Evolutionary conservation across 2,888 invertebrate species (phyloP).

Genomic region (Agonum fuliginosum): DNA sequence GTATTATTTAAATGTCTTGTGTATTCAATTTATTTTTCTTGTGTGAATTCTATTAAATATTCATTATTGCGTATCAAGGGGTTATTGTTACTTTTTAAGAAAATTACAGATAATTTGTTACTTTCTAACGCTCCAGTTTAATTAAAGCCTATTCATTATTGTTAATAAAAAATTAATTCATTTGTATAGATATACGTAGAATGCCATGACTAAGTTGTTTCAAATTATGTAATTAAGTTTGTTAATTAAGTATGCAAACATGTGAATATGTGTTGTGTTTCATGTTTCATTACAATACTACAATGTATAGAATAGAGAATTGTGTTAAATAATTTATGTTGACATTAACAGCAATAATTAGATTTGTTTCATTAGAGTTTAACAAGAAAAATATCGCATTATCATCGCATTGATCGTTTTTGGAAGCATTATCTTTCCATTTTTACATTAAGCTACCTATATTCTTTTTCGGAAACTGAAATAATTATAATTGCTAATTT

Average conservation of each 20-base stretch:
- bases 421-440: no score
- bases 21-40: not conserved
- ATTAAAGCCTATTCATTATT: conserved; percentile 13
- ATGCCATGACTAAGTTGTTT: conserved; percentile 8
- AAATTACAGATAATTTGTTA: conserved; percentile 4
- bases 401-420: no score
- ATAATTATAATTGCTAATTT: no score
- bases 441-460: no score
- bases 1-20: conserved; percentile 26
- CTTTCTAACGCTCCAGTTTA: conserved; percentile 22
- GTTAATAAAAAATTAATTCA: conserved; percentile 14
- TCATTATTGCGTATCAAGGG: conserved; percentile 7
- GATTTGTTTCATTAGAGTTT: no score
- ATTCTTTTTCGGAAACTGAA: no score
- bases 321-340: no score
- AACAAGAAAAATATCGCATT: no score
- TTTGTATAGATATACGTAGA: not conserved
- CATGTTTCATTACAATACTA: not conserved
- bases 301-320: not conserved
- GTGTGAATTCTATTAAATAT: conserved; percentile 14
- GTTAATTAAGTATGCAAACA: conserved; percentile 1
- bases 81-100: not conserved
- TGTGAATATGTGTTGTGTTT: not conserved
- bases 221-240: conserved; percentile 7
- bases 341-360: no score